phyloP scores from a whole-genome alignment of 2,888 invertebrate species.

The Dasysyrphus albostriatus region DNA sequence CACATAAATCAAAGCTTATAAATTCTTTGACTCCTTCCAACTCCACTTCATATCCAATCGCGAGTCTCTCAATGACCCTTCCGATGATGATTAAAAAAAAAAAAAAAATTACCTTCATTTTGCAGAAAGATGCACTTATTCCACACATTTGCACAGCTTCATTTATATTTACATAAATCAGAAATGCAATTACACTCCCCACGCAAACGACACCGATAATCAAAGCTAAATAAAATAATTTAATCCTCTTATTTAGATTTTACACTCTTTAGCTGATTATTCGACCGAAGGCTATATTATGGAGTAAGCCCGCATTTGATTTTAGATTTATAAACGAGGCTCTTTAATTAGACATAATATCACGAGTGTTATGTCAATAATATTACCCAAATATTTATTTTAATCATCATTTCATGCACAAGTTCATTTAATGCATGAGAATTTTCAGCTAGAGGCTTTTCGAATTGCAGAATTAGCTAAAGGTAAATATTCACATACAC shows the following conservation, averaged over 20 bases:
- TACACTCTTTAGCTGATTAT: conserved; percentile 43
- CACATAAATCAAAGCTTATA: background rate
- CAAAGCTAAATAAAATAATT: conserved; percentile 30
- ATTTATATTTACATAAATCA: background rate
- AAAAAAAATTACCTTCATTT: background rate
- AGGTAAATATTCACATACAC: background rate
- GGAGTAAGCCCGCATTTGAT: conserved; percentile 2
- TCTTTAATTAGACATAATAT: conserved; percentile 17
- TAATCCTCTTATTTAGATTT: conserved; percentile 35
- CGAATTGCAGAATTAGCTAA: background rate
- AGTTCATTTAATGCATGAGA: conserved; percentile 6
- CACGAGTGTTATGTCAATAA: conserved; percentile 28
- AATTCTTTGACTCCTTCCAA: background rate
- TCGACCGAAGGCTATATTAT: conserved; percentile 20
- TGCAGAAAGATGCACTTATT: background rate
- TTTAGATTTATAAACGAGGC: background rate
- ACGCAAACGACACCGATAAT: background rate
- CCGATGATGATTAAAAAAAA: background rate
- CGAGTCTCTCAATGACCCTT: background rate
- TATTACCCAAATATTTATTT: conserved; percentile 27
- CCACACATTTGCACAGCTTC: conserved; percentile 3
- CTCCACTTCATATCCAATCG: background rate
- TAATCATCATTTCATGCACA: conserved; percentile 18
- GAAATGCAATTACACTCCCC: conserved; percentile 6
- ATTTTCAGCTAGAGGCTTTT: background rate